These are phyloP conservation scores for Hirtodrosophila cameraria DNA, from an alignment of 2,888 invertebrate species.

Conservation along the genomic window DNA sequence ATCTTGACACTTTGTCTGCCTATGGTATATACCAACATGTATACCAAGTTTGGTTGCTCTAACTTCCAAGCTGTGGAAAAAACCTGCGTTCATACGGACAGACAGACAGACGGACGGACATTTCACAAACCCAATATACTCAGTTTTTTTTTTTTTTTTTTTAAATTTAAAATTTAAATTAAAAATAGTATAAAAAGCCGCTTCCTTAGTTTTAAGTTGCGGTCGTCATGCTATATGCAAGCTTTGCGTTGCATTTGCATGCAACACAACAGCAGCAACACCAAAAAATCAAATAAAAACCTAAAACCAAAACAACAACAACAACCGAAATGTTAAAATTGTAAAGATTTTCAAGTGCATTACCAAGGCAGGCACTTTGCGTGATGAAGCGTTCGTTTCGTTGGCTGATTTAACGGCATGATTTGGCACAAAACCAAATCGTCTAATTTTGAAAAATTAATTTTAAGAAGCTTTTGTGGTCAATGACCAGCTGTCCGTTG, in stretches of 20 bases:
- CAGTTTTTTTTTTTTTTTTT: no score
- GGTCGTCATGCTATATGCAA: slow-evolving; percentile 37
- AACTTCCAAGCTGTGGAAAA: no score
- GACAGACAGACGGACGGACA: no score
- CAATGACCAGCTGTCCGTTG: slow-evolving; percentile 53
- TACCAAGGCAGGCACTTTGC: slow-evolving; percentile 45
- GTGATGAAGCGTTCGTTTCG: slow-evolving; percentile 57
- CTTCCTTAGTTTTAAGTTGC: slow-evolving; percentile 38
- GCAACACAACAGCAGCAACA: slow-evolving; percentile 4
- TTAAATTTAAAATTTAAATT: background rate
- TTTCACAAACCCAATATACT: no score
- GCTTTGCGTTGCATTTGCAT: slow-evolving; percentile 42
- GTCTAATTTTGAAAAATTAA: no score
- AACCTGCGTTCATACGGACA: no score
- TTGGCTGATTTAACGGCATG: slow-evolving; percentile 73
- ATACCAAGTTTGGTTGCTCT: no score
- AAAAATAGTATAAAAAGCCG: slow-evolving; percentile 16
- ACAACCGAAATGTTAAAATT: slow-evolving; percentile 12
- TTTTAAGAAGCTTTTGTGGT: slow-evolving; percentile 72
- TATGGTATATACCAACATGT: no score
- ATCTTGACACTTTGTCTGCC: no score
- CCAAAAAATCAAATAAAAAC: slow-evolving; percentile 1
- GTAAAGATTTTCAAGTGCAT: slow-evolving; percentile 49
- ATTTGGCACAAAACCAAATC: slow-evolving; percentile 67
- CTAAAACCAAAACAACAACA: background rate